A percentile compares a stretch with the other conserved stretches of the same genome.
These are phyloP conservation scores for Nothocercus julius DNA, from an alignment of 2,113 vertebrate genomes.

Conservation along the genomic window DNA sequence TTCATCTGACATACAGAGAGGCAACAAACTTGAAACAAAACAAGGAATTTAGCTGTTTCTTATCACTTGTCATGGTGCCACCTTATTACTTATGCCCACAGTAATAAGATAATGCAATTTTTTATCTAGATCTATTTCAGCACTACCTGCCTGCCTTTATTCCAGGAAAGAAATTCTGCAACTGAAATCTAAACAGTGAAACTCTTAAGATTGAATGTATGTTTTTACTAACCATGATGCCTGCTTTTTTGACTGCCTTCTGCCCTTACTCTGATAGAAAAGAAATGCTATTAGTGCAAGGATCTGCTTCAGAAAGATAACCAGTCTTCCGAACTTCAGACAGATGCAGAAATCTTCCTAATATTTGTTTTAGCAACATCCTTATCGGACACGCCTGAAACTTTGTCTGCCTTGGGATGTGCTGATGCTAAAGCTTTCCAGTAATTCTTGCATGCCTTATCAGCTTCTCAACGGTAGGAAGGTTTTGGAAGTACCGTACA, in stretches of 20 bases:
- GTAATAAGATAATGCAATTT: neutral
- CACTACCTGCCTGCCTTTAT: neutral
- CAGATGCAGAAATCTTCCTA: neutral
- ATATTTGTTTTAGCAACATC: fast-evolving
- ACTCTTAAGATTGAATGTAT: neutral
- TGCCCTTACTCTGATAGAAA: neutral
- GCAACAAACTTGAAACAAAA: neutral
- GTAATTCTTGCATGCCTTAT: neutral
- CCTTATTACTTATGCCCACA: neutral
- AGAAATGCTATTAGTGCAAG: neutral
- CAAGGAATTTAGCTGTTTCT: neutral
- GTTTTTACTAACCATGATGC: neutral
- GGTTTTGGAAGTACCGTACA: neutral
- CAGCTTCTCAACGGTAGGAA: neutral
- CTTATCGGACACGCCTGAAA: neutral
- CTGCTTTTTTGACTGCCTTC: neutral
- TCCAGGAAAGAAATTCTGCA: neutral
- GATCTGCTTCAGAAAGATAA: neutral
- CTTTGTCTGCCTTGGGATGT: neutral
- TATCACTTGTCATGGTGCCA: neutral
- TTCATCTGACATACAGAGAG: neutral
- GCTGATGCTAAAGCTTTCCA: neutral
- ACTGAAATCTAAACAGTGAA: neutral
- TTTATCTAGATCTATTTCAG: neutral
- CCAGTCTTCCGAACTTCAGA: neutral